Conservation (phyloP, 2,113 vertebrate species). For the Dunckerocampus dactyliophorus region DNA sequence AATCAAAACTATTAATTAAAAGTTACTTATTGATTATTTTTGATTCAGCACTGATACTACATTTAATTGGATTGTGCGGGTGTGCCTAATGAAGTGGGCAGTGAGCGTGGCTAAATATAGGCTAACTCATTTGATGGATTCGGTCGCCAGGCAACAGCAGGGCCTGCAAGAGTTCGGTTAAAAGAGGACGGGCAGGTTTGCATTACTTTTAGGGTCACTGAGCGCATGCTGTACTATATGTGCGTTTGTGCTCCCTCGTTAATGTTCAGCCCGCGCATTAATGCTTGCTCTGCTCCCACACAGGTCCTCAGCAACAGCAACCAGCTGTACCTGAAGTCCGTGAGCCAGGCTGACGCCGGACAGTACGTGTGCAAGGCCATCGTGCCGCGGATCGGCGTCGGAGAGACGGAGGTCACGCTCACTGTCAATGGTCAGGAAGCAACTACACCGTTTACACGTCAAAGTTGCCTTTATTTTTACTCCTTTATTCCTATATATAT, state of each 20-base stretch:
- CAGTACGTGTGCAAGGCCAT: slow-evolving; percentile 95
- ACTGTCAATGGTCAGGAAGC: slow-evolving; percentile 85
- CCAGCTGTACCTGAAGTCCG: slow-evolving; percentile 86
- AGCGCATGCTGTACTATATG: not conserved
- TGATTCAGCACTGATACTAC: too few species aligned
- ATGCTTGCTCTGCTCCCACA: slow-evolving; percentile 13
- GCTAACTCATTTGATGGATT: slow-evolving; percentile 33
- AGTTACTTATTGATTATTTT: not conserved
- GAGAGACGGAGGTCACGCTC: slow-evolving; percentile 89
- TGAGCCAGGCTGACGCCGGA: slow-evolving; percentile 88
- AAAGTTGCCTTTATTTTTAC: slow-evolving; percentile 19
- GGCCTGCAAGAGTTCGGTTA: slow-evolving; percentile 26
- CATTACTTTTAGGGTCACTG: slow-evolving; percentile 21
- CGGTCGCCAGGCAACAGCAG: slow-evolving; percentile 51
- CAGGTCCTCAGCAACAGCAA: slow-evolving; percentile 97
- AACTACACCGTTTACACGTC: slow-evolving; percentile 3
- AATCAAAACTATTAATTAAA: not conserved
- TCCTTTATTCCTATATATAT: too few species aligned
- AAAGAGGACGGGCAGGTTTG: slow-evolving; percentile 24
- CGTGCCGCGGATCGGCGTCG: slow-evolving; percentile 91
- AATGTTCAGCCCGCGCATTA: too few species aligned
- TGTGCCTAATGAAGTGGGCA: too few species aligned
- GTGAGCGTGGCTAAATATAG: too few species aligned
- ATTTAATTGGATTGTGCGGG: too few species aligned
- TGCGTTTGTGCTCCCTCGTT: not conserved